Percentiles rank a stretch among this genome's conserved stretches.
Conservation (phyloP, 1,140 invertebrate genomes). For the Ladona fulva region DNA sequence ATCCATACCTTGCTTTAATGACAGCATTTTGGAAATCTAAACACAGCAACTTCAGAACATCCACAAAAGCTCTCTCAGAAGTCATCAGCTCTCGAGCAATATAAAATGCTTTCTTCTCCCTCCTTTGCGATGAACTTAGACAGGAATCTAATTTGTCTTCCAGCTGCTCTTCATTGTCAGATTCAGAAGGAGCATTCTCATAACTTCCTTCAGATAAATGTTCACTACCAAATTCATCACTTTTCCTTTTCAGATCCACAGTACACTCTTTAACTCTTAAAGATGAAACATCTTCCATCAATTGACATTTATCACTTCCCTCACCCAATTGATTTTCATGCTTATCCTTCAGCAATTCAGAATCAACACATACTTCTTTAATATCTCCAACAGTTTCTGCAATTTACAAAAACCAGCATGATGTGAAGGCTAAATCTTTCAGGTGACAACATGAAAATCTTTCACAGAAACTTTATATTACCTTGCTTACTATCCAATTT, state of each 20-base stretch:
- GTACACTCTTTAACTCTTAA: background rate
- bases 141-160: background rate
- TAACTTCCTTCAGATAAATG: constrained; percentile 20
- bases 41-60: constrained; percentile 57
- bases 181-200: constrained; percentile 22
- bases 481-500: no score
- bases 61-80: constrained; percentile 61
- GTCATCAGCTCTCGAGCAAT: constrained; percentile 59
- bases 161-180: constrained; percentile 21
- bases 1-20: background rate
- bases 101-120: constrained; percentile 39
- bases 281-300: no score
- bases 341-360: no score
- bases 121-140: constrained; percentile 26
- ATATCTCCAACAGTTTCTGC: no score
- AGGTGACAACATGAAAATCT: no score
- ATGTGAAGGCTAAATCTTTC: no score
- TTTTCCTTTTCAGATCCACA: background rate
- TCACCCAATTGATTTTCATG: no score
- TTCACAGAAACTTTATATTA: no score
- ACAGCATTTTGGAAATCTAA: constrained; percentile 44
- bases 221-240: constrained; percentile 18
- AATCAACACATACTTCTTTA: no score
- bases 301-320: no score
- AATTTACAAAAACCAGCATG: no score